A percentile compares a stretch with the other conserved stretches of the same genome.
These are phyloP conservation scores for Drosophila orosa DNA, from an alignment of 1,140 invertebrate genomes.

Conservation along the genomic window DNA sequence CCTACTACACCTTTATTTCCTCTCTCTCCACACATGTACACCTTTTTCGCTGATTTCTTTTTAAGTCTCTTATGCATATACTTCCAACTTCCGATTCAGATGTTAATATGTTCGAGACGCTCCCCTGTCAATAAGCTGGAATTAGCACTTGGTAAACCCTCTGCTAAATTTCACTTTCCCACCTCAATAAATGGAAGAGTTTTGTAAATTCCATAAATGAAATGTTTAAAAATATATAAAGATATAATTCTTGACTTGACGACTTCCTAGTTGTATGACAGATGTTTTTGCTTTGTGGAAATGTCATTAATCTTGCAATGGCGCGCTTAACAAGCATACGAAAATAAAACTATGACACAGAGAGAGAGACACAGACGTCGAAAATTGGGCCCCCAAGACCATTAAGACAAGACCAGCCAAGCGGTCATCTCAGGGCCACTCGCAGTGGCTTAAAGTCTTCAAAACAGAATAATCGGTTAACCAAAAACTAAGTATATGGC, in stretches of 20 bases:
- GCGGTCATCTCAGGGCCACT: slow-evolving; percentile 53
- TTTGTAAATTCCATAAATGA: slow-evolving; percentile 44
- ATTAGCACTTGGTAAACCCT: slow-evolving; percentile 19
- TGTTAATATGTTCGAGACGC: slow-evolving; percentile 23
- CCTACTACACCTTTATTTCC: slow-evolving; percentile 17
- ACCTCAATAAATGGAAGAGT: slow-evolving; percentile 15
- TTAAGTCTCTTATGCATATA: slow-evolving; percentile 11
- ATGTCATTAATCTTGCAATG: slow-evolving; percentile 62
- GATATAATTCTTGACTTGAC: slow-evolving; percentile 10
- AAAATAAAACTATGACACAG: slow-evolving; percentile 53
- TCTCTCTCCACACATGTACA: slow-evolving; percentile 2
- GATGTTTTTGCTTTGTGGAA: slow-evolving; percentile 30
- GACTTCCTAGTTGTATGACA: slow-evolving; percentile 55
- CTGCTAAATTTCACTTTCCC: slow-evolving; percentile 43
- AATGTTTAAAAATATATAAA: slow-evolving; percentile 37
- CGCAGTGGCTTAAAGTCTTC: slow-evolving; percentile 27
- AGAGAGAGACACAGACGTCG: slow-evolving; percentile 8
- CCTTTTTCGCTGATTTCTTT: slow-evolving; percentile 15
- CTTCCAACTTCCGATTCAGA: slow-evolving; percentile 30
- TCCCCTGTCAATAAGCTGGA: slow-evolving; percentile 11
- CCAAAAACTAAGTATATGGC: slow-evolving; percentile 4
- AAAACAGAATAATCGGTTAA: slow-evolving; percentile 16
- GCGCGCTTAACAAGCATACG: slow-evolving; percentile 20
- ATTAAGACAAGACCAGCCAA: slow-evolving; percentile 46
- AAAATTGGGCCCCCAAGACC: slow-evolving; percentile 31